A percentile compares a stretch with the other conserved stretches of the same genome.
phyloP scores from a whole-genome alignment of 2,888 invertebrate species.

The Belgica antarctica region DNA sequence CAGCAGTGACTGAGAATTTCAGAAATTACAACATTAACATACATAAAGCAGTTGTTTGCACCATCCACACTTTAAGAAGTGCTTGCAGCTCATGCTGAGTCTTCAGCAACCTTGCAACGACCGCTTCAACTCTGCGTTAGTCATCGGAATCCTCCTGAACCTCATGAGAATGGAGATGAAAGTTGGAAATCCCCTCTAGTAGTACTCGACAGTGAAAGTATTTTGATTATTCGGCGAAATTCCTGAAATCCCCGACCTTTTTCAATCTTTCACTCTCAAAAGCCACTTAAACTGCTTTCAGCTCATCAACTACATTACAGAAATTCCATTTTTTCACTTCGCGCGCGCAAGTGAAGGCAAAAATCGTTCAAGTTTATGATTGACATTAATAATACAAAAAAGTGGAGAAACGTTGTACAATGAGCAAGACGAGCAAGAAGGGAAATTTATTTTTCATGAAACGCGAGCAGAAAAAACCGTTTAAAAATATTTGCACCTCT shows the following conservation, averaged over 20 bases:
- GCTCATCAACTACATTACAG: constrained; percentile 13
- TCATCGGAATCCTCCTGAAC: neutral
- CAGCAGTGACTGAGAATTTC: too few relatives aligned
- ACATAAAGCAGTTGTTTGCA: too few relatives aligned
- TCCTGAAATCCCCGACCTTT: constrained; percentile 3
- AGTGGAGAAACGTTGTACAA: neutral
- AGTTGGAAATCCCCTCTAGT: constrained; percentile 3
- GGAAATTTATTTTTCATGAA: constrained; percentile 17
- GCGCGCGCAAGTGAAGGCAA: neutral
- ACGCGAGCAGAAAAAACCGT: constrained; percentile 15
- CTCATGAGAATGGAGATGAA: neutral
- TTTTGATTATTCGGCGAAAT: neutral
- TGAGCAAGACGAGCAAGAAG: neutral
- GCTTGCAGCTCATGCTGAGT: neutral
- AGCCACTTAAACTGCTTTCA: neutral
- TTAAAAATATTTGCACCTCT: constrained; percentile 13
- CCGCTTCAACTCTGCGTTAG: neutral
- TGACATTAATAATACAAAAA: constrained; percentile 13
- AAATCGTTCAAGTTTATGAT: constrained; percentile 13
- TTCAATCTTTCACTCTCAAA: neutral
- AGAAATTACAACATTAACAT: too few relatives aligned
- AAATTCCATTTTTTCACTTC: neutral
- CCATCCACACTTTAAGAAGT: too few relatives aligned
- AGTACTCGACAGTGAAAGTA: neutral
- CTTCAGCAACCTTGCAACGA: neutral